phyloP scores from a whole-genome alignment of 2,113 vertebrate genomes.

The Dromiciops gliroides region DNA sequence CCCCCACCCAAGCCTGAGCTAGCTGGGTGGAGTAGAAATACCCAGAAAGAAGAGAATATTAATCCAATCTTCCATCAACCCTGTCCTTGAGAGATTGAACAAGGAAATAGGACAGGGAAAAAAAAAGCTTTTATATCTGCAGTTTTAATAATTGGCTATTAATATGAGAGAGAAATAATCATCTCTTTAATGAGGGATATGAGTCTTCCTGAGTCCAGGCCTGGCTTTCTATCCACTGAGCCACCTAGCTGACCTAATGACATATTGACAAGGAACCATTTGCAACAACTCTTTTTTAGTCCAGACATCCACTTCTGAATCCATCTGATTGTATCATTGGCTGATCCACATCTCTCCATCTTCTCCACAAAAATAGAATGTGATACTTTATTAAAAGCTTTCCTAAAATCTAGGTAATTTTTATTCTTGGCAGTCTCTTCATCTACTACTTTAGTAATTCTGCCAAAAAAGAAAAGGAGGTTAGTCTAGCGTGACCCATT shows the following conservation, averaged over 20 bases:
- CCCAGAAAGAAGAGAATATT: too few relatives aligned
- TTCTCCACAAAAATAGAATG: neutral
- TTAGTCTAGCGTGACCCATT: neutral
- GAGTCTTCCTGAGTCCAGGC: neutral
- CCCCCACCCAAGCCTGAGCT: too few relatives aligned
- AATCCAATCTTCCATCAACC: too few relatives aligned
- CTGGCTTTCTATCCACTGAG: too few relatives aligned
- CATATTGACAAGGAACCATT: neutral
- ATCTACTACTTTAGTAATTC: neutral
- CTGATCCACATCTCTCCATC: neutral
- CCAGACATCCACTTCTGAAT: neutral
- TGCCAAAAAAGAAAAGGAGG: neutral
- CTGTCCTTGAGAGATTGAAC: neutral
- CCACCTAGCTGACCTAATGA: neutral
- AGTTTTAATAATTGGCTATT: neutral
- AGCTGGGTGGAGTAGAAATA: too few relatives aligned
- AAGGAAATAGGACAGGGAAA: neutral
- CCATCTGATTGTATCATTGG: neutral
- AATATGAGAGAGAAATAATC: neutral
- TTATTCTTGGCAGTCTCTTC: neutral
- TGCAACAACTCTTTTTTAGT: neutral
- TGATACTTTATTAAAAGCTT: neutral
- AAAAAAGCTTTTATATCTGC: neutral
- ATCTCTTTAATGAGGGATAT: neutral
- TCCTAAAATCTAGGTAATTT: neutral